These are phyloP conservation scores for Mycogona germanica DNA, from an alignment of 2,888 invertebrate species.

Conservation along the genomic window DNA sequence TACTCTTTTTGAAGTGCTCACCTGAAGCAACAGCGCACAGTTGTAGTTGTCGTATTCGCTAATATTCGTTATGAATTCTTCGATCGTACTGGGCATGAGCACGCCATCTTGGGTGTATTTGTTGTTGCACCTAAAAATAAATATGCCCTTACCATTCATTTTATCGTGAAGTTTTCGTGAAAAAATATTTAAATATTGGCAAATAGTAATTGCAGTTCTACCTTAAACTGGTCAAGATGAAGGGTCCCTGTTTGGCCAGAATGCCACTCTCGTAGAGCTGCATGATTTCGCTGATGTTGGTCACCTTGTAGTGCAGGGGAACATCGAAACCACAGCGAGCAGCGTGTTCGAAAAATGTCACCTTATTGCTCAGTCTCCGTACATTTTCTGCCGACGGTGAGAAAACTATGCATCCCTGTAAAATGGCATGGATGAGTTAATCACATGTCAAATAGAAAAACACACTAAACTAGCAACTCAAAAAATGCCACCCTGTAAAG, in stretches of 20 bases:
- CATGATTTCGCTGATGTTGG: conserved; percentile 16
- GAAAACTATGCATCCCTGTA: conserved; percentile 14
- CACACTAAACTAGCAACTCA: no score
- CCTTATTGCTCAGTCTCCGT: conserved; percentile 15
- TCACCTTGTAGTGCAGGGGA: conserved; percentile 14
- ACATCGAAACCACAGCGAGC: conserved; percentile 7
- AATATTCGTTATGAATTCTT: conserved; percentile 16
- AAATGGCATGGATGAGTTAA: no score
- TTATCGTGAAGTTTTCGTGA: no score
- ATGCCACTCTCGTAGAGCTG: conserved; percentile 16
- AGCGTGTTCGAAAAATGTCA: conserved; percentile 15
- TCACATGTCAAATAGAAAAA: no score
- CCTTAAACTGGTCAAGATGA: conserved; percentile 14
- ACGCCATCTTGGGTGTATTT: conserved; percentile 16
- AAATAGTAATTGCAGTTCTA: background rate
- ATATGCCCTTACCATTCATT: no score
- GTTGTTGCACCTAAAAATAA: conserved; percentile 14
- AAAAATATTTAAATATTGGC: no score
- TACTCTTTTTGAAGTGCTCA: background rate
- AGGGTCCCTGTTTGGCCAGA: conserved; percentile 11
- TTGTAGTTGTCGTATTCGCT: conserved; percentile 17
- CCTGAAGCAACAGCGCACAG: conserved; percentile 16
- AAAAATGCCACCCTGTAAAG: no score
- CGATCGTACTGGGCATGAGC: conserved; percentile 12
- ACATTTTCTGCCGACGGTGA: conserved; percentile 12